Conservation (phyloP, 2,113 vertebrate genomes). For the Myodes glareolus region DNA sequence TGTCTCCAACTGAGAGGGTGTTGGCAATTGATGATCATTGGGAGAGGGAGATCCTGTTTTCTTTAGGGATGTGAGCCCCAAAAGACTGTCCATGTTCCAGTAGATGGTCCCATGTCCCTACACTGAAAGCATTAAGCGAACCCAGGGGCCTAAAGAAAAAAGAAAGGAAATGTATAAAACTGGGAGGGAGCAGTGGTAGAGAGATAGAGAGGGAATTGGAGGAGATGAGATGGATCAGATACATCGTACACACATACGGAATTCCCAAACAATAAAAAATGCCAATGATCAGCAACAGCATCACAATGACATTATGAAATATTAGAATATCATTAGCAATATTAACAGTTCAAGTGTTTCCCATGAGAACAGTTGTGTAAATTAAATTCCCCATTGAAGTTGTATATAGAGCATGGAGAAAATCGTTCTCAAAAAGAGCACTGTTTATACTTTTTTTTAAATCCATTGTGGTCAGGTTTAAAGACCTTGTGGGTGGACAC, state of each 20-base stretch:
- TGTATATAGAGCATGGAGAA: not conserved
- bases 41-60: not conserved
- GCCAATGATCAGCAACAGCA: not conserved
- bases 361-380: not conserved
- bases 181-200: not conserved
- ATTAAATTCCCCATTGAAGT: not conserved
- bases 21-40: not conserved
- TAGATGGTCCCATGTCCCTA: not conserved
- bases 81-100: no score
- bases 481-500: not conserved
- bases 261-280: not conserved
- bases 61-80: not conserved
- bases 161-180: not conserved
- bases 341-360: not conserved
- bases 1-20: not conserved
- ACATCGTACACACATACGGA: rapidly evolving
- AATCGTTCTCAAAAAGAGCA: not conserved
- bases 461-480: not conserved
- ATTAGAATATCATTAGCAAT: not conserved
- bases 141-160: not conserved
- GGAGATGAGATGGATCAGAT: not conserved
- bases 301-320: not conserved
- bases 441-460: not conserved
- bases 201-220: not conserved
- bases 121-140: not conserved